These are phyloP conservation scores for Metacarcinus magister DNA, from an alignment of 2,888 invertebrate species.

Conservation along the genomic window DNA sequence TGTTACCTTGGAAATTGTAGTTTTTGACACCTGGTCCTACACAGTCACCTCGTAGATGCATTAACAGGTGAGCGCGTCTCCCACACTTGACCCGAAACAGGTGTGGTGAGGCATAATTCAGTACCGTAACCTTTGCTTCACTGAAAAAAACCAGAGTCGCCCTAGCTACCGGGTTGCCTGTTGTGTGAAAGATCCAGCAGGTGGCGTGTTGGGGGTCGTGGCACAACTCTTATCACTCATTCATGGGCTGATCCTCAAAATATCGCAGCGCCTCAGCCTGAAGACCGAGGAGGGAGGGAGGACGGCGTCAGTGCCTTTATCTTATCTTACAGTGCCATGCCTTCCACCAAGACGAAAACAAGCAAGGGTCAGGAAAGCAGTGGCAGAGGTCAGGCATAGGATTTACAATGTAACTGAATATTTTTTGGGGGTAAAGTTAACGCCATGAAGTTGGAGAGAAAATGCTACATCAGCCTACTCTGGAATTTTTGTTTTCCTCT, in stretches of 20 bases:
- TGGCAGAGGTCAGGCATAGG: background rate
- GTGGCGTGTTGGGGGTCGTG: constrained; percentile 36
- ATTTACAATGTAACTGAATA: background rate
- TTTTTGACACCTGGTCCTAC: background rate
- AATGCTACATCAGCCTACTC: background rate
- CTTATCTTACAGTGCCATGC: background rate
- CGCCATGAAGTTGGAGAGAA: background rate
- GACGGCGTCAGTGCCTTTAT: background rate
- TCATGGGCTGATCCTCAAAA: constrained; percentile 26
- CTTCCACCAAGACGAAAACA: background rate
- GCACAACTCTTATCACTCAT: constrained; percentile 37
- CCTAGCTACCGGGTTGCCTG: background rate
- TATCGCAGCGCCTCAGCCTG: background rate
- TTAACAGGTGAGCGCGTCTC: background rate
- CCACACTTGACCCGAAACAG: background rate
- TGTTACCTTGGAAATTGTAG: background rate
- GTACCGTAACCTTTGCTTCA: background rate
- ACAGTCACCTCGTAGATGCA: background rate
- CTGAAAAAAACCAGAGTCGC: background rate
- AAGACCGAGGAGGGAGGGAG: background rate
- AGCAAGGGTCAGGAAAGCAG: background rate
- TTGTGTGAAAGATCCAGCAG: constrained; percentile 35
- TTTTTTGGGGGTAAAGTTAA: background rate
- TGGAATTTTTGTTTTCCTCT: too few species aligned
- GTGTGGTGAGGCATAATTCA: background rate